Conservation (phyloP, 2,113 vertebrate genomes). For the Callithrix jacchus region DNA sequence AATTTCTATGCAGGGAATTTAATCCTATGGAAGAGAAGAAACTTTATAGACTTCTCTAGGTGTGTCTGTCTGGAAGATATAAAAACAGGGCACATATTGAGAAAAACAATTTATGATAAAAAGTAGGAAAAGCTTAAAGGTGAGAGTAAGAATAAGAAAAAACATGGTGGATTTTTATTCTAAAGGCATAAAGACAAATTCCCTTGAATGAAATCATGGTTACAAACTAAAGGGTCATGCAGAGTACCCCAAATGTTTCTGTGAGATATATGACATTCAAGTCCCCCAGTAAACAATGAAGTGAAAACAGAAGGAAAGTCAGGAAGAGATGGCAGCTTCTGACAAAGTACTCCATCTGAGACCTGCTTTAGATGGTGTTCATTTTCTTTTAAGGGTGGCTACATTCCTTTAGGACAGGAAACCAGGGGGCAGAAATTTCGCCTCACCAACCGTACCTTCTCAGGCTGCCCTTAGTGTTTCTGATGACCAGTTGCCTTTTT, state of each 20-base stretch:
- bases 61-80: background rate
- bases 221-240: background rate
- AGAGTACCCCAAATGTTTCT: background rate
- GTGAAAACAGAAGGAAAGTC: background rate
- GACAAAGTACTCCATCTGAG: background rate
- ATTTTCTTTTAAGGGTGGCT: background rate
- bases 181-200: background rate
- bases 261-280: background rate
- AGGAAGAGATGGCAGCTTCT: background rate
- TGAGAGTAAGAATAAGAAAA: background rate
- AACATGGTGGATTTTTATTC: background rate
- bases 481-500: background rate
- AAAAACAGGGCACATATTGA: background rate
- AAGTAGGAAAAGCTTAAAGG: background rate
- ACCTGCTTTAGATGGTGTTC: background rate
- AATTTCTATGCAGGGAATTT: background rate
- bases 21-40: background rate
- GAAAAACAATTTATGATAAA: constrained; percentile 12
- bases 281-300: background rate
- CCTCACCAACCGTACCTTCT: background rate
- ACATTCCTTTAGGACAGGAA: background rate
- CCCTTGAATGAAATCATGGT: background rate
- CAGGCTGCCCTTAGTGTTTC: background rate
- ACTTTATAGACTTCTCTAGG: background rate
- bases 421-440: background rate